A percentile compares a stretch with the other conserved stretches of the same genome.
These are phyloP conservation scores for Myotis lucifugus DNA, from an alignment of 2,113 vertebrate species.

Conservation along the genomic window DNA sequence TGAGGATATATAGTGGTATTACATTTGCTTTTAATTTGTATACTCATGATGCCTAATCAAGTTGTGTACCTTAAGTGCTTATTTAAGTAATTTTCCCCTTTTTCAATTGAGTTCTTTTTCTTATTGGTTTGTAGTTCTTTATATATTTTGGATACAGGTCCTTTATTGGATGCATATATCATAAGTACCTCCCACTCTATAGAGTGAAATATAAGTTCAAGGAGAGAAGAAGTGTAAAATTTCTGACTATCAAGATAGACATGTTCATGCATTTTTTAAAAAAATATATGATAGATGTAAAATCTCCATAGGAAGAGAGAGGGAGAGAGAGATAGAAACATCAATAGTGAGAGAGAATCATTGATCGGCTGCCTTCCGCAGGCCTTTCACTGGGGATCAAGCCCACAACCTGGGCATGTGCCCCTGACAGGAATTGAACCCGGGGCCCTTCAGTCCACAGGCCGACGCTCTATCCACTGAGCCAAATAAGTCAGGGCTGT, in stretches of 20 bases:
- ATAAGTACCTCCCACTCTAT: not conserved
- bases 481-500: no score
- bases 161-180: not conserved
- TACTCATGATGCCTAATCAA: not conserved
- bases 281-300: not conserved
- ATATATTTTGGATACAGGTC: not conserved
- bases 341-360: no score
- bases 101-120: constrained; percentile 6
- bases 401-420: no score
- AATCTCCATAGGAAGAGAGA: not conserved
- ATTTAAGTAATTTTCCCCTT: not conserved
- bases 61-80: not conserved
- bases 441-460: no score
- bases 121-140: not conserved
- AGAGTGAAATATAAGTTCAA: not conserved
- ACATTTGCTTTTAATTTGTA: not conserved
- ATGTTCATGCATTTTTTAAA: not conserved
- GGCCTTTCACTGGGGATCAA: no score
- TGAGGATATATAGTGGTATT: not conserved
- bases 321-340: no score
- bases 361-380: no score
- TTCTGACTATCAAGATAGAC: not conserved
- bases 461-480: no score
- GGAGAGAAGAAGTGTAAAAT: not conserved
- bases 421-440: no score